phyloP scores from a whole-genome alignment of 2,113 vertebrate genomes.

The Callopanchax toddi region DNA sequence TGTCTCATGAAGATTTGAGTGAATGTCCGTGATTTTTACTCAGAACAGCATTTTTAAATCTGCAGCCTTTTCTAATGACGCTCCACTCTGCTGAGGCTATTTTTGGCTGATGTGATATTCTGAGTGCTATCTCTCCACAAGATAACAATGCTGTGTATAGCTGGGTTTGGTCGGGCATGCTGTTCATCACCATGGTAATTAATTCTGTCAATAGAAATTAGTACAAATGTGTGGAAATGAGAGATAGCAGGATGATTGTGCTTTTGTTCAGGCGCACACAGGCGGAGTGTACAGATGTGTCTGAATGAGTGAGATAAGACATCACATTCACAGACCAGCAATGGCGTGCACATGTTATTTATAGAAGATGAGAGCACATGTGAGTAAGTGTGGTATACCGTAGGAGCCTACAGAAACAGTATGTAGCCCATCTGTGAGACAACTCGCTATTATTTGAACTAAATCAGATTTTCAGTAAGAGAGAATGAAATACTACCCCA shows the following conservation, averaged over 20 bases:
- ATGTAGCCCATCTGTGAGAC: too few species aligned
- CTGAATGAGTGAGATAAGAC: constrained; percentile 41
- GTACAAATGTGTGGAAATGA: constrained; percentile 50
- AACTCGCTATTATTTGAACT: too few species aligned
- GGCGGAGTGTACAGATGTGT: constrained; percentile 18
- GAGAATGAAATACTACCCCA: too few species aligned
- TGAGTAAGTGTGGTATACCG: neutral
- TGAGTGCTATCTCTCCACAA: constrained; percentile 36
- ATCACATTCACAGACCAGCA: constrained; percentile 21
- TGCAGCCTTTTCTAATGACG: constrained; percentile 19
- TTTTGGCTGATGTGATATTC: constrained; percentile 47
- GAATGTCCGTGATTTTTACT: constrained; percentile 20
- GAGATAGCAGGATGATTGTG: constrained; percentile 42
- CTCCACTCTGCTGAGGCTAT: constrained; percentile 40
- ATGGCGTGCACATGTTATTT: constrained; percentile 12
- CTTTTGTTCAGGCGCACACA: neutral
- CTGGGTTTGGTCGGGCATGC: constrained; percentile 6
- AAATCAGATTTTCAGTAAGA: too few species aligned
- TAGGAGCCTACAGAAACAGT: too few species aligned
- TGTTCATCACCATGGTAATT: constrained; percentile 49
- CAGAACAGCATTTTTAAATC: constrained; percentile 27
- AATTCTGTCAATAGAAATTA: constrained; percentile 53
- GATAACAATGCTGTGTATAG: constrained; percentile 38
- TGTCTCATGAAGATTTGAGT: neutral
- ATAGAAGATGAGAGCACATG: neutral